Evolutionary conservation across 1,140 invertebrate species (phyloP).

Genomic region (Limonius californicus): DNA sequence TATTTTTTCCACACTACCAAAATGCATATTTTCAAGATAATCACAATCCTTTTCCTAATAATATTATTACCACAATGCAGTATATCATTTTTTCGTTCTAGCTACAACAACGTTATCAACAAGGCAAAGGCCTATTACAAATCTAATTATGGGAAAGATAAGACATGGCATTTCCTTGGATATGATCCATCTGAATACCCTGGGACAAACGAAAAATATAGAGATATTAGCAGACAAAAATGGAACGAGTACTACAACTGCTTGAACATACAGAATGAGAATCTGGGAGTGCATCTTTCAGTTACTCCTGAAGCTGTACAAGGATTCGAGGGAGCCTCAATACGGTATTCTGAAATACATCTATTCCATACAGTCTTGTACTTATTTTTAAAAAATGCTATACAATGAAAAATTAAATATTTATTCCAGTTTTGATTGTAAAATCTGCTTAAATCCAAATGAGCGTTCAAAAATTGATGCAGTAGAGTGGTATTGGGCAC

Average conservation of each 20-base stretch:
- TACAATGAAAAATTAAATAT: not conserved
- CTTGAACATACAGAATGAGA: conserved; percentile 41
- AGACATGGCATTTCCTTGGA: conserved; percentile 43
- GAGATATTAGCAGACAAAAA: conserved; percentile 44
- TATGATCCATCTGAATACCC: conserved; percentile 49
- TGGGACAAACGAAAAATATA: conserved; percentile 42
- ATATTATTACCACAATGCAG: not conserved
- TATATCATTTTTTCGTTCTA: not conserved
- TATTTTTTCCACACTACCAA: too few species aligned
- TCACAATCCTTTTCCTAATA: not conserved
- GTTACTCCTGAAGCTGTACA: conserved; percentile 45
- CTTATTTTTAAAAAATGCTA: too few species aligned
- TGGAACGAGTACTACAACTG: conserved; percentile 55
- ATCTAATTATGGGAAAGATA: conserved; percentile 40
- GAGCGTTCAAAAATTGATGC: conserved; percentile 42
- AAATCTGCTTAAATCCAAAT: conserved; percentile 51
- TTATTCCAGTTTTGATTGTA: conserved; percentile 49
- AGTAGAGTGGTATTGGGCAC: conserved; percentile 50
- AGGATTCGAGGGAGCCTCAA: conserved; percentile 46
- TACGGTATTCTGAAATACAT: too few species aligned
- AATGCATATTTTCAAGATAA: too few species aligned
- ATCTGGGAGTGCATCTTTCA: conserved; percentile 38
- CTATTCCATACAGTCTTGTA: too few species aligned
- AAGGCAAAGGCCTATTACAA: conserved; percentile 42
- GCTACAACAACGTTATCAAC: conserved; percentile 30